Evolutionary conservation across 2,113 vertebrate species (phyloP).

Genomic region (Pan troglodytes): NHGRI_mPanTro3-v2.1_pri NC_072409.2:19531001-19531500

Average conservation of each 20-base stretch:
- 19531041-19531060: neutral
- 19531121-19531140: neutral
- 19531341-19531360: neutral
- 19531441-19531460: neutral
- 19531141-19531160: neutral
- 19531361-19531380: neutral
- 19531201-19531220: neutral
- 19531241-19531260: neutral
- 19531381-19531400: constrained; percentile 14
- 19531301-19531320: neutral
- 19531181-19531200: neutral
- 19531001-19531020: neutral
- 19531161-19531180: neutral
- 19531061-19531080: neutral
- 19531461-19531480: neutral
- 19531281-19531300: neutral
- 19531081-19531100: neutral
- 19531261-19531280: neutral
- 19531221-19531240: neutral
- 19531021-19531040: neutral
- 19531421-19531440: neutral
- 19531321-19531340: neutral
- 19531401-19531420: neutral
- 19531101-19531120: neutral
- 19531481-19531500: neutral